A percentile compares a stretch with the other conserved stretches of the same genome.
Evolutionary conservation across 2,888 invertebrate genomes (phyloP).

Genomic region (Pterobdella sp.): DNA sequence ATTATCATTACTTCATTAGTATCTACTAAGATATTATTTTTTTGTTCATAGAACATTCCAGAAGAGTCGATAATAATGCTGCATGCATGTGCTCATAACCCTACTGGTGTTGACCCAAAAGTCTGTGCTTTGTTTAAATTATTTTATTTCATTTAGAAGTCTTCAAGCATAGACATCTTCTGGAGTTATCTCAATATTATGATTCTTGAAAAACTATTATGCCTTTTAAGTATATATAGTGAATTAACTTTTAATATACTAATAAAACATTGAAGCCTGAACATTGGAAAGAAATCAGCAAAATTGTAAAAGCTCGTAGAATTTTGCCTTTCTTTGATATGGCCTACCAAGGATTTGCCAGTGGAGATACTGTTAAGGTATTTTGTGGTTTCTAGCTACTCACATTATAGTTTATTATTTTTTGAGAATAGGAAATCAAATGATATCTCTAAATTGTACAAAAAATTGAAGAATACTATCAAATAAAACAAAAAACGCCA

Average conservation of each 20-base stretch:
- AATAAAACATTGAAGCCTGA: slow-evolving; percentile 57
- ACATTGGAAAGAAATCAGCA: slow-evolving; percentile 81
- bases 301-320: slow-evolving; percentile 64
- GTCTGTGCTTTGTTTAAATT: slow-evolving; percentile 38
- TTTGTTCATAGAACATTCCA: slow-evolving; percentile 72
- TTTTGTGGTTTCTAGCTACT: too few relatives aligned
- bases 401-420: too few relatives aligned
- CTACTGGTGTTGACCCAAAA: slow-evolving; percentile 61
- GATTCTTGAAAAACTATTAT: background rate
- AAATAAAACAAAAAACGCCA: too few relatives aligned
- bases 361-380: slow-evolving; percentile 56
- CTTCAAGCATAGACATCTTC: background rate
- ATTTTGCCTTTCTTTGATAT: slow-evolving; percentile 90
- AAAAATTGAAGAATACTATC: too few relatives aligned
- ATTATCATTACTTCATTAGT: too few relatives aligned
- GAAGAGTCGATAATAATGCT: slow-evolving; percentile 78
- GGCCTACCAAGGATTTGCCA: slow-evolving; percentile 74
- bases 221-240: background rate
- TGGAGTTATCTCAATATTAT: too few relatives aligned
- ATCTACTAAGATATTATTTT: too few relatives aligned
- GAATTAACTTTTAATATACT: too few relatives aligned
- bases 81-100: slow-evolving; percentile 97
- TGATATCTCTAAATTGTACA: too few relatives aligned
- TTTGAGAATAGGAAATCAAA: too few relatives aligned
- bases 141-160: background rate